phyloP scores from a whole-genome alignment of 2,797 vertebrate genomes.

The Triplophysa bombifrons region DNA sequence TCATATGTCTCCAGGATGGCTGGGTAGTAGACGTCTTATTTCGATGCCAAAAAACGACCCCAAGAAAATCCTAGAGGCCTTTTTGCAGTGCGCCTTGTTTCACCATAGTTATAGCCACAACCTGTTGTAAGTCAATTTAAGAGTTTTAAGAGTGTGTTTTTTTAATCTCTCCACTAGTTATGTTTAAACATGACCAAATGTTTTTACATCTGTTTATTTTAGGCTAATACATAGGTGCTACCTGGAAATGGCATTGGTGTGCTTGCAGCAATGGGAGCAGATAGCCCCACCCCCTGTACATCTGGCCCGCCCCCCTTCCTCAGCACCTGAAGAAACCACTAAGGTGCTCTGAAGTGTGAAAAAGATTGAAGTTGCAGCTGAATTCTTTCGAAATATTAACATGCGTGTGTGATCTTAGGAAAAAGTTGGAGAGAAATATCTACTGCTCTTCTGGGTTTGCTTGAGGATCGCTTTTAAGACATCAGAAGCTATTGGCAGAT shows the following conservation, averaged over 20 bases:
- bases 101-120: constrained; percentile 76
- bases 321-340: background rate
- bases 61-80: constrained; percentile 64
- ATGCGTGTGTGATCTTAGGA: constrained; percentile 45
- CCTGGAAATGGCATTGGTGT: constrained; percentile 80
- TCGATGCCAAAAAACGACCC: constrained; percentile 60
- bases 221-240: constrained; percentile 82
- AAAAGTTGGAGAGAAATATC: constrained; percentile 59
- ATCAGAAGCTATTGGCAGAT: constrained; percentile 39
- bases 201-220: constrained; percentile 43
- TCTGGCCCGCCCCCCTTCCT: constrained; percentile 2
- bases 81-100: constrained; percentile 76
- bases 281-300: constrained; percentile 1
- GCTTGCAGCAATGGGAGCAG: constrained; percentile 68
- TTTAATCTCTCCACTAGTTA: background rate
- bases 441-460: constrained; percentile 78
- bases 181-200: background rate
- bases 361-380: background rate
- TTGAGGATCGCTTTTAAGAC: constrained; percentile 78
- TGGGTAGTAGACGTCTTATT: constrained; percentile 71
- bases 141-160: background rate
- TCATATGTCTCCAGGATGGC: constrained; percentile 70
- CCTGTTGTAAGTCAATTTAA: constrained; percentile 72
- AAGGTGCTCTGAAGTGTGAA: constrained; percentile 36
- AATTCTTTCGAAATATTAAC: constrained; percentile 2